phyloP scores from a whole-genome alignment of 35 echinoderm and acorn worm species.

The Heliocidaris tuberculata region DNA sequence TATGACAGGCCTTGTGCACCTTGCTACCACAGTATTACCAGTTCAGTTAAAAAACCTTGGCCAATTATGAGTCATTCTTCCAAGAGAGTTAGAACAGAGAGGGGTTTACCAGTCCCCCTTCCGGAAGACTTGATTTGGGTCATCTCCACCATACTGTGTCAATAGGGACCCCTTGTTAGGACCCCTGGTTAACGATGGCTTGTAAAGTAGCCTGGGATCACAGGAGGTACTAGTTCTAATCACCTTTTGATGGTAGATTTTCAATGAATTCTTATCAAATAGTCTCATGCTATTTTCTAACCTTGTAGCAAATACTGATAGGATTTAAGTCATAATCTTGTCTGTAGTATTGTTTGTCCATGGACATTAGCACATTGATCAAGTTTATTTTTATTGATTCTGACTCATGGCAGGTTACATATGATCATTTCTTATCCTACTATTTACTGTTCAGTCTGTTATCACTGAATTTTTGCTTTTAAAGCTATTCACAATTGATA shows the following conservation, averaged over 20 bases:
- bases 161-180: not conserved
- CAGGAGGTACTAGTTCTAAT: not conserved
- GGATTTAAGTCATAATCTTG: not conserved
- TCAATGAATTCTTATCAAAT: not conserved
- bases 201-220: not conserved
- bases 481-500: too few relatives aligned
- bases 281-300: not conserved
- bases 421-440: too few relatives aligned
- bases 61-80: not conserved
- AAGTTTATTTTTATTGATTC: not conserved
- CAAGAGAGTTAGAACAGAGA: not conserved
- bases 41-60: not conserved
- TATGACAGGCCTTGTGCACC: not conserved
- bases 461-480: not conserved
- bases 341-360: not conserved
- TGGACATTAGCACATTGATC: not conserved
- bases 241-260: not conserved
- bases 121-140: constrained; percentile 15
- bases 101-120: not conserved
- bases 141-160: not conserved
- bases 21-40: not conserved
- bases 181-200: not conserved
- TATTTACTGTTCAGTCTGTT: not conserved
- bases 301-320: not conserved
- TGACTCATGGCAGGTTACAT: not conserved